These are phyloP conservation scores for Toxotes jaculatrix DNA, from an alignment of 2,113 vertebrate genomes.

Conservation along the genomic window DNA sequence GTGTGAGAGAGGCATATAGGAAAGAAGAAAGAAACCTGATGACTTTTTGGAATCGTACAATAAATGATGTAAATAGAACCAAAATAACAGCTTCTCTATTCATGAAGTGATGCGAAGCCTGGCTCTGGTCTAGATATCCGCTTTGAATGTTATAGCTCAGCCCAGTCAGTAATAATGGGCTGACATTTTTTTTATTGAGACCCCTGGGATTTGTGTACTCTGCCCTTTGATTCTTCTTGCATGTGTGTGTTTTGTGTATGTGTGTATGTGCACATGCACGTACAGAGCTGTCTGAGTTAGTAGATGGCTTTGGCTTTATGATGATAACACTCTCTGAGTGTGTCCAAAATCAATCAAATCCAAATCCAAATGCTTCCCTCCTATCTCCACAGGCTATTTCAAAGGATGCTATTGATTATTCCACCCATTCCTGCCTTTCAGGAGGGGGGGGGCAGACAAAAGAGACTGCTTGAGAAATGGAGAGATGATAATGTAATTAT, in stretches of 20 bases:
- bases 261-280: constrained; percentile 37
- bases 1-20: constrained; percentile 19
- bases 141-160: constrained; percentile 46
- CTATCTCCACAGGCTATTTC: constrained; percentile 72
- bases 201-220: constrained; percentile 40
- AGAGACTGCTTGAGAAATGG: constrained; percentile 73
- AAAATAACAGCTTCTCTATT: constrained; percentile 55
- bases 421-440: constrained; percentile 58
- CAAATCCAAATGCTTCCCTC: constrained; percentile 72
- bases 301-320: constrained; percentile 66
- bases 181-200: constrained; percentile 52
- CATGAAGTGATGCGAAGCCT: constrained; percentile 34
- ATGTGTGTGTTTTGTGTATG: constrained; percentile 34
- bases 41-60: constrained; percentile 54
- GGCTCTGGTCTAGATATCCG: constrained; percentile 48
- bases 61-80: constrained; percentile 59
- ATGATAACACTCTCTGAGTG: constrained; percentile 72
- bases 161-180: constrained; percentile 51
- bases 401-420: constrained; percentile 81
- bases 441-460: constrained; percentile 45
- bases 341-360: constrained; percentile 76
- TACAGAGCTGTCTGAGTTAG: constrained; percentile 33
- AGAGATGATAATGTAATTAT: constrained; percentile 79
- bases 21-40: constrained; percentile 57
- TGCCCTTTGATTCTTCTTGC: constrained; percentile 49